Percentiles rank a stretch among this genome's conserved stretches.
phyloP scores from a whole-genome alignment of 1,140 invertebrate species.

The Trichogramma pretiosum region DNA sequence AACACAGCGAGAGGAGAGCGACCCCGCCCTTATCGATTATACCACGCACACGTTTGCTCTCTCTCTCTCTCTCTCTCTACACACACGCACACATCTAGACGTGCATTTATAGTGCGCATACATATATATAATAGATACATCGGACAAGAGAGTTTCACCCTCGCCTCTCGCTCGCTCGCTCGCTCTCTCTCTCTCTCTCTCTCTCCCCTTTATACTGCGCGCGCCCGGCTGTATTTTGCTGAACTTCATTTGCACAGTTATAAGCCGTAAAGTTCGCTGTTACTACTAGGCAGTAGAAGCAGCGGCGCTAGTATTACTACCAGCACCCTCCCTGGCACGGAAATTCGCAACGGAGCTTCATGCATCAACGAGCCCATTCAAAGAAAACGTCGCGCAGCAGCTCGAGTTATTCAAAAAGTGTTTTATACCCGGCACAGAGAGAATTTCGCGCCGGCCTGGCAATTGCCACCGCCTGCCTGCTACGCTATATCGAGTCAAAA shows the following conservation, averaged over 20 bases:
- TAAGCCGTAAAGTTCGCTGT: conserved; percentile 12
- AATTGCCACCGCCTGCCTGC: too few species aligned
- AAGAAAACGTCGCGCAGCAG: too few species aligned
- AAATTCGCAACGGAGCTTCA: neutral
- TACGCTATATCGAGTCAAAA: too few species aligned
- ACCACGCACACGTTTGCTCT: neutral
- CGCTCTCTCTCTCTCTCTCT: neutral
- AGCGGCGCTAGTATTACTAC: too few species aligned
- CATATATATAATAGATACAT: too few species aligned
- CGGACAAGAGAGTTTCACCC: too few species aligned
- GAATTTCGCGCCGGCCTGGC: too few species aligned
- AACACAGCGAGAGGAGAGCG: conserved; percentile 1
- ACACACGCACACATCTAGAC: neutral
- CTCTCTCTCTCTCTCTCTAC: neutral
- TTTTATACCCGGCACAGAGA: too few species aligned
- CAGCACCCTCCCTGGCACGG: too few species aligned
- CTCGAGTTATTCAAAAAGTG: too few species aligned
- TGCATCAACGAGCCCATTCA: neutral
- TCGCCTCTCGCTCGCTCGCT: conserved; percentile 1
- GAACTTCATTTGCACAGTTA: conserved; percentile 15
- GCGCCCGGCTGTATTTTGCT: neutral
- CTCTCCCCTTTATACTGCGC: too few species aligned
- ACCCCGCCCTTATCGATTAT: conserved; percentile 16
- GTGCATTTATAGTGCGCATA: neutral
- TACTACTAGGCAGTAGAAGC: too few species aligned